Conservation (phyloP, 2,797 vertebrate species). For the Thunnus albacares region DNA sequence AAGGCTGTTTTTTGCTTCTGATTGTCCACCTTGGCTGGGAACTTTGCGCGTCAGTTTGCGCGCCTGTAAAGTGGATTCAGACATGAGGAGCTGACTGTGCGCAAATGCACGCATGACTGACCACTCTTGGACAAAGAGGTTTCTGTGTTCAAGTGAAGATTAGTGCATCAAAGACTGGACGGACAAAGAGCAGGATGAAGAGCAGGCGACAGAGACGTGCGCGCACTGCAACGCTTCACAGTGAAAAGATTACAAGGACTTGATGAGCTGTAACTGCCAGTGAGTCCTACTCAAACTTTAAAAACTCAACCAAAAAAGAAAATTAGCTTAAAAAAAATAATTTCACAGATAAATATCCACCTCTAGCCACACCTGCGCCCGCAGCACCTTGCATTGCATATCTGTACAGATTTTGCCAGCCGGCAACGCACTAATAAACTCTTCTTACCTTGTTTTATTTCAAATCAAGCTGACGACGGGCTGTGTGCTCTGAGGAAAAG, state of each 20-base stretch:
- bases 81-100: background rate
- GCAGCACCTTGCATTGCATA: background rate
- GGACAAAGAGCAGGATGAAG: background rate
- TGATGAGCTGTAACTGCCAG: background rate
- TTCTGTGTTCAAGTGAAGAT: slow-evolving; percentile 22
- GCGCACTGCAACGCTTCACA: background rate
- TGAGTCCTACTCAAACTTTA: background rate
- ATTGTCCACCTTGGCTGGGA: background rate
- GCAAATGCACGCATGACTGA: slow-evolving; percentile 25
- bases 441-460: slow-evolving; percentile 66
- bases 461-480: slow-evolving; percentile 24
- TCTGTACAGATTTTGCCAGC: background rate
- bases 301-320: background rate
- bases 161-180: background rate
- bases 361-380: background rate
- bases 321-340: accelerated
- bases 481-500: slow-evolving; percentile 3
- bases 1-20: background rate
- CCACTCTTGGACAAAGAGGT: slow-evolving; percentile 36
- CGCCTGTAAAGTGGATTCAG: background rate
- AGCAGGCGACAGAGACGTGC: too few species aligned
- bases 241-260: too few species aligned
- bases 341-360: background rate
- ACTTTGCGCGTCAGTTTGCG: background rate
- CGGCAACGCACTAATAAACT: background rate